Percentiles rank a stretch among this genome's conserved stretches.
phyloP scores from a whole-genome alignment of 2,113 vertebrate species.

The Scomber colias region DNA sequence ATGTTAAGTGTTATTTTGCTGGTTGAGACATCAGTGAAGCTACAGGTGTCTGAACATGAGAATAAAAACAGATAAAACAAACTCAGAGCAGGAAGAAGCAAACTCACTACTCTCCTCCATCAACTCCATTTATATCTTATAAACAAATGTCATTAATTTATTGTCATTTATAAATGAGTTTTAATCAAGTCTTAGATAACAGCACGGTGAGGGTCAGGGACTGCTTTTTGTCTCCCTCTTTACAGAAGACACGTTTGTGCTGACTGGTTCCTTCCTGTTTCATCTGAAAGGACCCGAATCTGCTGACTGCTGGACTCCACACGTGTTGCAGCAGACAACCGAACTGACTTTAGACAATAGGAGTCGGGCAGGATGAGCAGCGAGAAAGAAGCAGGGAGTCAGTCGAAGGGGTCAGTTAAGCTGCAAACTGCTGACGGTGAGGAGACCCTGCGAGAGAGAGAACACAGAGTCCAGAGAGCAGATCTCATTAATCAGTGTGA shows the following conservation, averaged over 20 bases:
- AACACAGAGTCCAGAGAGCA: conserved; percentile 48
- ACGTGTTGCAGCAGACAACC: background rate
- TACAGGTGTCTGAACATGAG: too few species aligned
- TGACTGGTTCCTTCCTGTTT: conserved; percentile 77
- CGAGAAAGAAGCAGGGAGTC: conserved; percentile 2
- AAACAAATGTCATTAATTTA: too few species aligned
- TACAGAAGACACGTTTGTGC: conserved; percentile 73
- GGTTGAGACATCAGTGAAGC: too few species aligned
- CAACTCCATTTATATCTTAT: too few species aligned
- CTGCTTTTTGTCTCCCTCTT: conserved; percentile 45
- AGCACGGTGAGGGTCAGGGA: conserved; percentile 39
- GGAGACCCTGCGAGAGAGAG: conserved; percentile 36
- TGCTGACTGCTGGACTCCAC: conserved; percentile 38
- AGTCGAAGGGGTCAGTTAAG: conserved; percentile 29
- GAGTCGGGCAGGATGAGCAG: conserved; percentile 60
- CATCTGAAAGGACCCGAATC: conserved; percentile 45
- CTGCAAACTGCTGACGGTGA: conserved; percentile 72
- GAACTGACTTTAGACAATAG: conserved; percentile 38
- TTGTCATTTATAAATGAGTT: background rate
- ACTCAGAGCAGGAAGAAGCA: too few species aligned
- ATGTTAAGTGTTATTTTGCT: background rate
- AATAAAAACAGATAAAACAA: too few species aligned
- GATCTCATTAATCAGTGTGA: conserved; percentile 44
- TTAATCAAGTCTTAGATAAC: background rate
- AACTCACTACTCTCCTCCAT: too few species aligned